A percentile compares a stretch with the other conserved stretches of the same genome.
Conservation (phyloP, 2,113 vertebrate genomes). For the Willisornis vidua region DNA sequence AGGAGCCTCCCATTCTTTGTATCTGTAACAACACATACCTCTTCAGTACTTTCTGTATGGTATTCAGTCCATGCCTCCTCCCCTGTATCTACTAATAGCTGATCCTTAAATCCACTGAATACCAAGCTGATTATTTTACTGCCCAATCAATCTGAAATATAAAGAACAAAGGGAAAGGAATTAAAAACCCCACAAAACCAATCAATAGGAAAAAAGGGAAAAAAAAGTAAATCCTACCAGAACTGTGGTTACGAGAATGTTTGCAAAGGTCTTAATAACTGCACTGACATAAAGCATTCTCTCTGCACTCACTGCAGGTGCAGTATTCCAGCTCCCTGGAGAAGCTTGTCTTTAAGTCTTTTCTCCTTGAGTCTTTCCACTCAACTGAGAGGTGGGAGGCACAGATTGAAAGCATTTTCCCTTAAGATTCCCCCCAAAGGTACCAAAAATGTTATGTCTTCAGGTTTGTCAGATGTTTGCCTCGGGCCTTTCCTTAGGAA, state of each 20-base stretch:
- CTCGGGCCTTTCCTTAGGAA: not conserved
- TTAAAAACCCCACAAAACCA: not conserved
- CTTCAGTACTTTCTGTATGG: not conserved
- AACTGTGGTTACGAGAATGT: not conserved
- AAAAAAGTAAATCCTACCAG: not conserved
- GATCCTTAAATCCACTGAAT: not conserved
- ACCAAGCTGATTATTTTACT: not conserved
- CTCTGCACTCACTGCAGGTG: constrained; percentile 59
- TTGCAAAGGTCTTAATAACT: constrained; percentile 34
- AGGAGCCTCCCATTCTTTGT: not conserved
- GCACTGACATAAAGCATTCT: constrained; percentile 61
- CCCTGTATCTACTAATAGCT: not conserved
- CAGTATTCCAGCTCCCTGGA: constrained; percentile 28
- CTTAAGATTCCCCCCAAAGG: not conserved
- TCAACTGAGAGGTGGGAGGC: constrained; percentile 16
- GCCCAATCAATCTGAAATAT: not conserved
- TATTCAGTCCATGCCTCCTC: not conserved
- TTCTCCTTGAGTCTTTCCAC: constrained; percentile 37
- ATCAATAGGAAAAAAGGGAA: not conserved
- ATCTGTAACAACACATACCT: not conserved
- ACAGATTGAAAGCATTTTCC: constrained; percentile 22
- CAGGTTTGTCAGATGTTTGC: constrained; percentile 36
- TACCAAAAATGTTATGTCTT: not conserved
- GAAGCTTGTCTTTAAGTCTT: constrained; percentile 19
- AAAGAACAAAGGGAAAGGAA: not conserved